Base-by-base conservation (phyloP, 2,797 vertebrate genomes). In the Dryobates pubescens region DNA sequence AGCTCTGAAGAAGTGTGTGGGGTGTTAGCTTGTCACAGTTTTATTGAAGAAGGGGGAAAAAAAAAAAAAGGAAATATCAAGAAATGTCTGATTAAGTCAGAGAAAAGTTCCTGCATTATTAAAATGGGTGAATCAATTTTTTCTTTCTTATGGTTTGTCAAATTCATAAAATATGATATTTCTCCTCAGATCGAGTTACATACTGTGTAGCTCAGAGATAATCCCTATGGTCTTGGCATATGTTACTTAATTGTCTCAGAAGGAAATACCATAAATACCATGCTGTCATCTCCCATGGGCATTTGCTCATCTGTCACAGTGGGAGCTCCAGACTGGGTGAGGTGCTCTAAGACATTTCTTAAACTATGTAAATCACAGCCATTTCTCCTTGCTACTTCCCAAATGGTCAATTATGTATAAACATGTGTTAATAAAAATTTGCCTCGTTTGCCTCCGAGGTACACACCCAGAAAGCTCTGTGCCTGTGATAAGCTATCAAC, bases 181-280 rank as follows among this genome's bases (percentile, higher is more conserved):
- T 97, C 96, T 97, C 86, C 93, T 97, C 96, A 97, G 97, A 97
- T 97, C 95, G 97, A 97, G 97, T 97, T 97, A 84, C 97, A 98
- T 93, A 98, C 97, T 97, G 96, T 95, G 97, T 97, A 97, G 98
- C 98, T 98, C 97, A 98, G 96, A 98, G 97, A 97, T 98, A 98
- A 98, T 98, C 98, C 98, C 98, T 89, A 97, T 98, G 97, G 98
- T 97, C 97, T 97, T 98, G 97, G 98, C 98, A 98, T 98, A 98
- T 98, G 98, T 98, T 98, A 97, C 97, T 98, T 98, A 98, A 98
- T 98, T 98, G 98, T 98, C 97, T 98, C 96, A 97, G 97, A 97
- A 98, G 97, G 97, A 98, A 98, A 97, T 97, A 97, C 97, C 97
- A 98, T 98, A 98, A 98, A 98, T 97, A 98, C 98, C 98, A 97